Base-by-base conservation (phyloP, 2,113 vertebrate species). In the Pica pica region DNA sequence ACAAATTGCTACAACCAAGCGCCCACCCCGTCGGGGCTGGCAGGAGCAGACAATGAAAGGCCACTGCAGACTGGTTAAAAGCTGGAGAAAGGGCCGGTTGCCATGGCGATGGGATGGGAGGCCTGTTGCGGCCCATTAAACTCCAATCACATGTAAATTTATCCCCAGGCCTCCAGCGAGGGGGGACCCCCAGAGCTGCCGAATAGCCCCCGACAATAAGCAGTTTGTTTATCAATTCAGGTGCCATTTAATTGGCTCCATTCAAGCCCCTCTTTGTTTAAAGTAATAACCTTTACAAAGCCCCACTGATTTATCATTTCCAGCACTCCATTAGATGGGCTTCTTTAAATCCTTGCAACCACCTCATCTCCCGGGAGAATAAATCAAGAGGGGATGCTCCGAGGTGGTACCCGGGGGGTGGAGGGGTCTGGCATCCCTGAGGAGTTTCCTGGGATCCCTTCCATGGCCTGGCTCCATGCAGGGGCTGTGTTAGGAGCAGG, bases 1-100 rank as follows among this genome's bases (percentile, higher is more conserved):
- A 99, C 99, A 99, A 99, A 99, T 99, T 99, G 99, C 99, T 99
- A 99, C 99, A 98, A 98, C 97, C 98, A 95, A 98, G 98, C 95
- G 92, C 97, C 98, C 93, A 96, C 96, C 98, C 98, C 97, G 97
- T 97, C 93, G 98, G 98, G 98, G 98, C 98, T 98, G 97, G 87
- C 98, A 98, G 98, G 97, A 97, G 98, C 96, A 91, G 97, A 99
- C 98, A 98, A 99, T 98, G 98, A 98, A 96, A 98, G 98, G 98
- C 98, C 98, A 97, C 98, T 98, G 98, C 97, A 96, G 98, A 95
- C 98, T 98, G 98, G 97, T 98, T 98, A 98, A 99, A 99, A 99
- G 98, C 98, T 98, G 98, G 98, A 98, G 98, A 98, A 99, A 98
- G 98, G 98, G 97, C 98, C 84, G 94, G 98, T 99, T 97, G 89